phyloP scores from a whole-genome alignment of 2,888 invertebrate species.

The Apocheima hispidaria region DNA sequence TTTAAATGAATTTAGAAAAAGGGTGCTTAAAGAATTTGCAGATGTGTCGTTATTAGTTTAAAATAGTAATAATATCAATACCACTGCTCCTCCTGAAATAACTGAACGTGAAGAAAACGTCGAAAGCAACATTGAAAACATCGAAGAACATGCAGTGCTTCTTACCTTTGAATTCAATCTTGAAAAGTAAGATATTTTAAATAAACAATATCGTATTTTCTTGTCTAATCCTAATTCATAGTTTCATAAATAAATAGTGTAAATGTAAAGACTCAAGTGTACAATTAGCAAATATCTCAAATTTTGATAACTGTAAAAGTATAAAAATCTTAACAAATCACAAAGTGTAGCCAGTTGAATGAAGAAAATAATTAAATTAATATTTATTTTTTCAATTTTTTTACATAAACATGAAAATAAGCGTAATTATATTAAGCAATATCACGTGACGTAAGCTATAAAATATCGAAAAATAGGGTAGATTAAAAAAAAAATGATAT shows the following conservation, averaged over 20 bases:
- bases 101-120: slow-evolving; percentile 4
- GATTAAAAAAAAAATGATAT: slow-evolving; percentile 57
- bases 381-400: slow-evolving; percentile 24
- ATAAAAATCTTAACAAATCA: slow-evolving; percentile 21
- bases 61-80: slow-evolving; percentile 4
- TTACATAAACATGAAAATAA: slow-evolving; percentile 41
- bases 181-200: slow-evolving; percentile 11
- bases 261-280: slow-evolving; percentile 28
- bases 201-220: background rate
- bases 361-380: slow-evolving; percentile 7
- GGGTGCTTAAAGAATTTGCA: background rate
- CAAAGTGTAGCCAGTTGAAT: slow-evolving; percentile 1
- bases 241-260: slow-evolving; percentile 14
- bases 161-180: slow-evolving; percentile 47
- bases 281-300: slow-evolving; percentile 17
- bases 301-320: slow-evolving; percentile 26
- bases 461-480: slow-evolving; percentile 64
- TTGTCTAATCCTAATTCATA: slow-evolving; percentile 3
- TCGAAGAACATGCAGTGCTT: slow-evolving; percentile 57
- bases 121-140: slow-evolving; percentile 44
- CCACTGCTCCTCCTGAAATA: slow-evolving; percentile 4
- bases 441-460: slow-evolving; percentile 77
- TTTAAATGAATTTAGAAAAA: too few species aligned
- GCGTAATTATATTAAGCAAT: slow-evolving; percentile 70
- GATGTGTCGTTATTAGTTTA: background rate